These are phyloP conservation scores for Danio kyathit DNA, from an alignment of 2,797 vertebrate species.

Conservation along the genomic window DNA sequence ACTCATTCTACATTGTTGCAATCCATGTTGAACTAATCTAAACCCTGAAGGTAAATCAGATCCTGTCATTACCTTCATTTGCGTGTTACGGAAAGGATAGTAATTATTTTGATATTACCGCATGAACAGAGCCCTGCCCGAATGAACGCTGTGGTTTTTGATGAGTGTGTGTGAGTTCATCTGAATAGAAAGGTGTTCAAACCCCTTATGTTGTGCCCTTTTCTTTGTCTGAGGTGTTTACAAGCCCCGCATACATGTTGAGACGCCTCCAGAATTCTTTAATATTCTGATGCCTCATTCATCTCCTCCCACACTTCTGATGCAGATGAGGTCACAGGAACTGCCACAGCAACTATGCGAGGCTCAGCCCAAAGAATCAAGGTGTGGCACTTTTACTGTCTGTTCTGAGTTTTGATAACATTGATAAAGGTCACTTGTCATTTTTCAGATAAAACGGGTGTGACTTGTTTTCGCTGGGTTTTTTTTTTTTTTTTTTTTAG, in stretches of 20 bases:
- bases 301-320: neutral
- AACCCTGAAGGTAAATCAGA: neutral
- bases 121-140: neutral
- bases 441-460: neutral
- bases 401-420: too few relatives aligned
- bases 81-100: neutral
- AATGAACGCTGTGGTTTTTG: neutral
- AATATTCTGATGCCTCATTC: neutral
- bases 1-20: neutral
- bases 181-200: neutral
- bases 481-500: neutral
- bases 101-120: neutral
- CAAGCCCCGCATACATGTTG: neutral
- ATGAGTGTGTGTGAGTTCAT: neutral
- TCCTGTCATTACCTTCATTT: neutral
- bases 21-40: neutral
- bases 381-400: conserved; percentile 6
- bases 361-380: neutral
- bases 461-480: neutral
- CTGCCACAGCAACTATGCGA: neutral
- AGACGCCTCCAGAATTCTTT: neutral
- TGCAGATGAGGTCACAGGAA: neutral
- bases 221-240: neutral
- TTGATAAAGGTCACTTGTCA: neutral
- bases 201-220: neutral